A percentile compares a stretch with the other conserved stretches of the same genome.
Conservation (phyloP, 2,113 vertebrate genomes). For the Istiophorus platypterus region DNA sequence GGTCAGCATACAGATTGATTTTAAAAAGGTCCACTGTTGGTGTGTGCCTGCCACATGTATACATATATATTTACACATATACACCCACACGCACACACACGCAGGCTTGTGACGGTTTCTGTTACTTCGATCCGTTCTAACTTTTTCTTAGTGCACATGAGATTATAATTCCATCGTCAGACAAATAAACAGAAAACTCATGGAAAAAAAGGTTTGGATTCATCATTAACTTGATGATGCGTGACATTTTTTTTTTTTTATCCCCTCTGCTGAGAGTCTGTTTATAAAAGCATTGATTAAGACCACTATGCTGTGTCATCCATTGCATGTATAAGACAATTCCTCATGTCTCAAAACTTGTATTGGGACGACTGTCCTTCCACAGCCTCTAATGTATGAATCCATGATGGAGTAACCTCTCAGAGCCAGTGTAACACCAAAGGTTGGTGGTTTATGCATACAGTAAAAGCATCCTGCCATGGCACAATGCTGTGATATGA, state of each 20-base stretch:
- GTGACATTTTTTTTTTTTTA: conserved; percentile 39
- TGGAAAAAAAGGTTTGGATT: conserved; percentile 54
- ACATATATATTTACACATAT: conserved; percentile 84
- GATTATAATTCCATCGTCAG: conserved; percentile 63
- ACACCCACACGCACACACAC: conserved; percentile 67
- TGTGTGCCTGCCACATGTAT: conserved; percentile 85
- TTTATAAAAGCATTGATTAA: conserved; percentile 75
- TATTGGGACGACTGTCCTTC: conserved; percentile 51
- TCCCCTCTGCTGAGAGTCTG: conserved; percentile 62
- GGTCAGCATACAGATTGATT: conserved; percentile 79
- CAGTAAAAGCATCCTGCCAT: conserved; percentile 77
- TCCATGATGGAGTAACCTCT: conserved; percentile 64
- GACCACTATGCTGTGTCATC: conserved; percentile 72
- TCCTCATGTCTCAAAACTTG: conserved; percentile 60
- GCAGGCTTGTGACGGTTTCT: conserved; percentile 75
- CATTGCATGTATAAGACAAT: conserved; percentile 79
- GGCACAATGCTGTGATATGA: conserved; percentile 77
- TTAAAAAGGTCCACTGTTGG: conserved; percentile 79
- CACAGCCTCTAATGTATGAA: conserved; percentile 62
- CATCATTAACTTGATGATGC: conserved; percentile 70
- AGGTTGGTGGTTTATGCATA: conserved; percentile 79
- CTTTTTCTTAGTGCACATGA: conserved; percentile 79
- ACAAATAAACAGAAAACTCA: conserved; percentile 67
- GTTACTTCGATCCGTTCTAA: conserved; percentile 71
- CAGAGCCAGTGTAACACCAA: conserved; percentile 73